phyloP scores from a whole-genome alignment of 2,113 vertebrate species.

The Pedionomus torquatus region DNA sequence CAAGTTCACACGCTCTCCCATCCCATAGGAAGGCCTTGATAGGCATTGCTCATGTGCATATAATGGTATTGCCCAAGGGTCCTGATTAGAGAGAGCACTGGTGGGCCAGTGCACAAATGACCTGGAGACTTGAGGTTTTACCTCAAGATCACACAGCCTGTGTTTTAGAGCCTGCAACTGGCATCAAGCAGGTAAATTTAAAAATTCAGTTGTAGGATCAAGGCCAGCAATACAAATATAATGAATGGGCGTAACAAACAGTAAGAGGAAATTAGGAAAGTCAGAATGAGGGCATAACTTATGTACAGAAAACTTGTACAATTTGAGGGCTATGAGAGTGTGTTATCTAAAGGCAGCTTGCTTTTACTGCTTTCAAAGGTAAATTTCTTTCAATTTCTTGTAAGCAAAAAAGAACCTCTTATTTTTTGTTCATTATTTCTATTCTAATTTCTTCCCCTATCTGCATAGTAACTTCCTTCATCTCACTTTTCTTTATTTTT shows the following conservation, averaged over 20 bases:
- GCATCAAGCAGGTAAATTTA: not conserved
- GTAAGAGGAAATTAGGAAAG: not conserved
- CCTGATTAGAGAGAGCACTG: too few species aligned
- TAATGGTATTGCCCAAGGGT: not conserved
- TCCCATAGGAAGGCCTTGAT: rapidly evolving
- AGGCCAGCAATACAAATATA: not conserved
- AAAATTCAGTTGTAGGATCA: not conserved
- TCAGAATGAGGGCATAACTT: not conserved
- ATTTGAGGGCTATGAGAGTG: not conserved
- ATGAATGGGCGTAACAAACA: not conserved
- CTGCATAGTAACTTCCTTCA: not conserved
- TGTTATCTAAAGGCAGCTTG: not conserved
- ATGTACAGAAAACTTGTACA: not conserved
- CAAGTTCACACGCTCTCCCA: not conserved
- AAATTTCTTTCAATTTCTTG: not conserved
- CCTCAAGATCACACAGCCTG: not conserved
- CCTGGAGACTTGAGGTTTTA: not conserved
- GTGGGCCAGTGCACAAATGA: rapidly evolving
- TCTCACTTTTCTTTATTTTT: not conserved
- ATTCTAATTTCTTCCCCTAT: not conserved
- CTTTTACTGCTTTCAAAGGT: not conserved
- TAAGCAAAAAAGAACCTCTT: not conserved
- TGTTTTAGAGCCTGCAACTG: not conserved
- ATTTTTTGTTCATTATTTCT: not conserved
- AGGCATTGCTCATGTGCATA: rapidly evolving